Evolutionary conservation across 2,113 vertebrate species (phyloP), one percentile per base, ranked within the genome.

Genomic region (Pristiophorus japonicus): DNA sequence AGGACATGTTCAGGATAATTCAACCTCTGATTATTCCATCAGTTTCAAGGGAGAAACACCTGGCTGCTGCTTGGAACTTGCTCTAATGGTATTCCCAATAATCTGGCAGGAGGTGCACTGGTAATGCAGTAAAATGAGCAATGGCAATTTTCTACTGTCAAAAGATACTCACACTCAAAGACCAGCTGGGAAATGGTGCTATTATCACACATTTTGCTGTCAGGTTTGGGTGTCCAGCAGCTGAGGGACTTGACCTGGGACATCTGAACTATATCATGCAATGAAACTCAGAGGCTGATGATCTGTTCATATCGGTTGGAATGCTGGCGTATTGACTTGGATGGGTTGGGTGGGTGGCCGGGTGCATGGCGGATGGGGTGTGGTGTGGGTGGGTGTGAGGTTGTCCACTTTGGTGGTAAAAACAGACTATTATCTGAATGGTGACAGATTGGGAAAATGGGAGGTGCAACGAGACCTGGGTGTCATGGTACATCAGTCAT

Each of bases 1-100:
- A n/a, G n/a, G n/a, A n/a, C n/a, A 65, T 63, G 59, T 63, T 63
- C 59, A 63, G 88, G 34, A 92, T 92, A 63, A 92, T 65, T 92
- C 59, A 63, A 63, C n/a, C 5, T 63, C 30, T 91, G 55, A 38
- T n/a, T 91, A n/a, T 63, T 91, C 62, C 55, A 91, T 38, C 59
- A 18, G 16, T 92, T 92, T 59, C n/a, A 63, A 1, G 63, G 78
- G 78, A 38, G 38, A 81, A 81, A 45, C 38, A 81, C 38, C 78
- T 81, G 1, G 88, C 88, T 63, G 59, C 88, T 38, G 34, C 55
- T 92, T 38, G 55, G 55, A 38, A 91, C 51, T n/a, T 59, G 47
- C 87, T 14, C 88, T 38, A 34, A 91, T 62, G 59, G 14, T 63
- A 91, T 63, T 92, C 62, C 88, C 88, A 92, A 91, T 62, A 38